Conservation (phyloP, 2,113 vertebrate genomes). For the Athene noctua region DNA sequence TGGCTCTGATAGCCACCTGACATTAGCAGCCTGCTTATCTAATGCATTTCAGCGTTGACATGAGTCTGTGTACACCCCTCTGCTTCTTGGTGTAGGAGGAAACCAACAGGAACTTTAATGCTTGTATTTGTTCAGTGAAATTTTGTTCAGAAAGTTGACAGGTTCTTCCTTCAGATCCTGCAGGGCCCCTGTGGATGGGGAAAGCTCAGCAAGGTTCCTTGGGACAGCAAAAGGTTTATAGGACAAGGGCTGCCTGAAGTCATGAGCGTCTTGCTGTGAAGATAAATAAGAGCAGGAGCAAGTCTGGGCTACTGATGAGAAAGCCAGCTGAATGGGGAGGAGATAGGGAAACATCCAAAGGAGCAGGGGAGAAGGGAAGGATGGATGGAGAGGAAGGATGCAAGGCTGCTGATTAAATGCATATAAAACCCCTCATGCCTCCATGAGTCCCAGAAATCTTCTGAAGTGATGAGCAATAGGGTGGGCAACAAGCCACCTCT, state of each 20-base stretch:
- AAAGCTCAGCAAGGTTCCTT: not conserved
- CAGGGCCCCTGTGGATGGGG: not conserved
- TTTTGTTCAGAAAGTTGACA: not conserved
- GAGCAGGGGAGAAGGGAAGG: not conserved
- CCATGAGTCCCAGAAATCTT: not conserved
- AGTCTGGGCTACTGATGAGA: not conserved
- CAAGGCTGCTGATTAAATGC: not conserved
- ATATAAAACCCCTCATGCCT: not conserved
- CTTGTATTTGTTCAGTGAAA: not conserved
- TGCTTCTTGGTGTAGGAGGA: not conserved
- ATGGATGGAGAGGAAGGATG: not conserved
- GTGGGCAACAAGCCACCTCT: not conserved
- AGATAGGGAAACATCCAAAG: not conserved
- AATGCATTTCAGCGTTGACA: not conserved
- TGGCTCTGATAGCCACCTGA: not conserved
- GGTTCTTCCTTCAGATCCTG: not conserved
- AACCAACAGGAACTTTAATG: not conserved
- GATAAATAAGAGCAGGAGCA: not conserved
- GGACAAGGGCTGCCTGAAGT: not conserved
- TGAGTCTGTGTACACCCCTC: not conserved
- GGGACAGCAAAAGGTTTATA: not conserved
- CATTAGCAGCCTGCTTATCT: not conserved
- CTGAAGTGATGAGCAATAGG: not conserved
- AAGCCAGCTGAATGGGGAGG: not conserved
- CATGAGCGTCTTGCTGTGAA: not conserved